phyloP scores from a whole-genome alignment of 2,113 vertebrate genomes.

The Cololabis saira region DNA sequence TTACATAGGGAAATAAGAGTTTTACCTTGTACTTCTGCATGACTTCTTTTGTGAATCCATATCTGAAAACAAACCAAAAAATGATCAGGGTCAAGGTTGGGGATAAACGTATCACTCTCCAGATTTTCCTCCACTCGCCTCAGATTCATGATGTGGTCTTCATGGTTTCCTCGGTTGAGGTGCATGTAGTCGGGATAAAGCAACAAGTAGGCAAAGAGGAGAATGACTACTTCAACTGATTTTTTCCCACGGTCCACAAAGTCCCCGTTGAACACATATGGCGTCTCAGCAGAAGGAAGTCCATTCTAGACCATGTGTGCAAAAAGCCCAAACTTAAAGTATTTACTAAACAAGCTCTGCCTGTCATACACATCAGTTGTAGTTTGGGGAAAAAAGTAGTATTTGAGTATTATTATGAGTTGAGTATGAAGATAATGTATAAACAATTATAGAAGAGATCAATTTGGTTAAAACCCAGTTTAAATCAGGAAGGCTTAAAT shows the following conservation, averaged over 20 bases:
- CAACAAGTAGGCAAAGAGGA: conserved; percentile 91
- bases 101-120: not conserved
- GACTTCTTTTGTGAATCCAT: conserved; percentile 96
- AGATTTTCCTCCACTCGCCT: conserved; percentile 77
- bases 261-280: conserved; percentile 95
- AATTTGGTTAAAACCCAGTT: no score
- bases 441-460: no score
- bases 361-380: no score
- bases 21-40: conserved; percentile 93
- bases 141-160: conserved; percentile 96
- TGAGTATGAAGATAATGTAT: no score
- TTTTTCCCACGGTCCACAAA: conserved; percentile 96
- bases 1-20: not conserved
- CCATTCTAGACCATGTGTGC: conserved; percentile 86
- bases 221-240: conserved; percentile 90
- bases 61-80: conserved; percentile 82
- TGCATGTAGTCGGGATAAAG: conserved; percentile 92
- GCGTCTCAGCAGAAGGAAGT: conserved; percentile 89
- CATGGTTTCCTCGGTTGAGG: conserved; percentile 97
- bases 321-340: not conserved
- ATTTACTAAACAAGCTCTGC: not conserved
- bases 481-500: no score
- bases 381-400: no score
- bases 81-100: not conserved
- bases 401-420: no score